Conservation (phyloP, 2,113 vertebrate species). For the Oceanites oceanicus region DNA sequence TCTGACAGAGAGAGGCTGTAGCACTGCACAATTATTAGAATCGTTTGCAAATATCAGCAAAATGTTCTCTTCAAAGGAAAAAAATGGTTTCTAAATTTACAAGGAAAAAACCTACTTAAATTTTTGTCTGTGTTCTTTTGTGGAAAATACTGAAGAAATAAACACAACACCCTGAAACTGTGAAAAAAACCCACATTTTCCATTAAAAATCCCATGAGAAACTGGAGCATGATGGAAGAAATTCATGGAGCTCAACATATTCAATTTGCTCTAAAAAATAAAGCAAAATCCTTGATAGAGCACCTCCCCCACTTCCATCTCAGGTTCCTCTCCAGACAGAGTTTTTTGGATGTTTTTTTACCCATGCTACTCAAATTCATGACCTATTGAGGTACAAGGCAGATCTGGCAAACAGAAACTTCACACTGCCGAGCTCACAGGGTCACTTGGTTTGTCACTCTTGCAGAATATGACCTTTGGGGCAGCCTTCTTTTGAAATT, state of each 20-base stretch:
- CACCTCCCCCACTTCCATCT: neutral
- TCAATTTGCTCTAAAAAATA: slow-evolving; percentile 9
- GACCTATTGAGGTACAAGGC: neutral
- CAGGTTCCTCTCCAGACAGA: neutral
- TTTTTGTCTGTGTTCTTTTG: neutral
- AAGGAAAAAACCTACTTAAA: neutral
- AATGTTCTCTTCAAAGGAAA: neutral
- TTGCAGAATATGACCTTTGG: neutral
- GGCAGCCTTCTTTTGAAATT: neutral
- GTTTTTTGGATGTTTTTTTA: neutral
- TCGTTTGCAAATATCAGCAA: neutral
- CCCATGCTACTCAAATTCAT: neutral
- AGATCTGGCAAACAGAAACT: neutral
- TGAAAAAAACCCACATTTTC: neutral
- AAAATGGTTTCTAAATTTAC: neutral
- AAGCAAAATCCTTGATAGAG: neutral
- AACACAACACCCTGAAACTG: neutral
- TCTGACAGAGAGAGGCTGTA: neutral
- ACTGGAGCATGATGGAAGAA: neutral
- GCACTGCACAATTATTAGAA: neutral
- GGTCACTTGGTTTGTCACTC: neutral
- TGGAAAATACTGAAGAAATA: neutral
- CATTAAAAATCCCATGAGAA: neutral
- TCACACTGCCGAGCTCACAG: neutral
- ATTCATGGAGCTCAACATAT: neutral